Base-by-base conservation (phyloP, 2,888 invertebrate genomes). In the Gryllus longicercus region DNA sequence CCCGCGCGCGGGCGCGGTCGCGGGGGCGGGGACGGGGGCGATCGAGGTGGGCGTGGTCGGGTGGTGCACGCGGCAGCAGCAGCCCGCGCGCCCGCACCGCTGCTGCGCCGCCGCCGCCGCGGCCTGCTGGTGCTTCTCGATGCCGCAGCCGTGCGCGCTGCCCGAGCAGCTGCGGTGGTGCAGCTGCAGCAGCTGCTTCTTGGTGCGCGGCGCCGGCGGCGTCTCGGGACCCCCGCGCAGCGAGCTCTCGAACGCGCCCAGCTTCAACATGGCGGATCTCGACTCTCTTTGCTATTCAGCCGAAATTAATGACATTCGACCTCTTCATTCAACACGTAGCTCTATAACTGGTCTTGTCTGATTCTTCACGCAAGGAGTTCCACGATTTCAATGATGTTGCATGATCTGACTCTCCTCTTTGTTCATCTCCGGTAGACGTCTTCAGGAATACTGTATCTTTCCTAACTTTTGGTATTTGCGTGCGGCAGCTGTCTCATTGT, bases 161-260 rank as follows among this genome's bases (percentile, higher is more conserved):
- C 95, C 95, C 51, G 91, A 93, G 86, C 95, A 95, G 79, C 92
- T 92, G 84, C 91, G 91, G 86, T 94, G 94, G 81, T 91, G 90
- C 85, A 91, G 76, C 74, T 80, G 78, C 23, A 81, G 76, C 5
- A 80, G 75, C 23, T 79, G 76, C 25, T 75, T 51, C 78, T 80
- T 80, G 25, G 80, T 23, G 23, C 79, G 49, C 10, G 76, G 63
- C 5, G 76, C 23, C n/a, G 76, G n/a, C 78, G 80, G 12, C 76
- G 78, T 18, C 79, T 81, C 82, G 14, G 81, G 81, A 2, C 83
- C 82, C 49, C 83, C 83, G 14, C 84, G 82, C 16, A 84, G 80
- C 50, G 84, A 84, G 76, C 80, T 83, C 80, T 83, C 83, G 79
- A 83, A 83, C 11, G 81, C 80, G 16, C 83, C 81, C 78, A 83